Conservation (phyloP, 2,888 invertebrate species). For the Sarcophaga variegata region DNA sequence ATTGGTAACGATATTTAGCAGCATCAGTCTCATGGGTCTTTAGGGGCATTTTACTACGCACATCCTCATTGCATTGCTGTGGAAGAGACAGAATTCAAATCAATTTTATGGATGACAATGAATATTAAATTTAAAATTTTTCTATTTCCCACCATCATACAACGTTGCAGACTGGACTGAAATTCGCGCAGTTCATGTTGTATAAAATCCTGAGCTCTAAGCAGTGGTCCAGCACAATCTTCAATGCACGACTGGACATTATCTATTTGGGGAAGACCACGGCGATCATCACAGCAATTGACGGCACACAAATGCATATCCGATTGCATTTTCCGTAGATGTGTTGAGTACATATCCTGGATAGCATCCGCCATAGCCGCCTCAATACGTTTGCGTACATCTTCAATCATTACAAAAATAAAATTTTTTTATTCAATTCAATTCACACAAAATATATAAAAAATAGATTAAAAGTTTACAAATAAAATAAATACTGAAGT, state of each 20-base stretch:
- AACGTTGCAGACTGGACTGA: slow-evolving; percentile 75
- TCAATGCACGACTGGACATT: slow-evolving; percentile 77
- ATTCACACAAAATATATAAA: neutral
- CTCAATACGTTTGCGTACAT: slow-evolving; percentile 76
- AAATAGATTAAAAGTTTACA: neutral
- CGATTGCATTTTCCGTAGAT: slow-evolving; percentile 77
- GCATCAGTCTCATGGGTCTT: slow-evolving; percentile 74
- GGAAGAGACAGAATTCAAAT: neutral
- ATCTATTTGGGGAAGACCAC: slow-evolving; percentile 74
- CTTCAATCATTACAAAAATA: slow-evolving; percentile 73
- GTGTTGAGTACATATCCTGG: slow-evolving; percentile 76
- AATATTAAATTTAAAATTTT: neutral
- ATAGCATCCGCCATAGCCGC: slow-evolving; percentile 76
- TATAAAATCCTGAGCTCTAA: slow-evolving; percentile 77
- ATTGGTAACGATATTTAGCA: slow-evolving; percentile 74
- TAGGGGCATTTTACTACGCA: slow-evolving; percentile 71
- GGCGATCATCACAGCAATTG: slow-evolving; percentile 75
- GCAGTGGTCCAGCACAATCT: slow-evolving; percentile 75
- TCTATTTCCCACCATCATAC: slow-evolving; percentile 73
- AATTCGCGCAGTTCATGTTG: slow-evolving; percentile 77
- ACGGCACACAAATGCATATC: slow-evolving; percentile 77
- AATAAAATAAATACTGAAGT: neutral
- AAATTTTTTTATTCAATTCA: neutral
- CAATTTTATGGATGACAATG: neutral
- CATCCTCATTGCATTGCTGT: slow-evolving; percentile 76